Base-by-base conservation (phyloP, 1,140 invertebrate species). In the Brachionus koreanus region DNA sequence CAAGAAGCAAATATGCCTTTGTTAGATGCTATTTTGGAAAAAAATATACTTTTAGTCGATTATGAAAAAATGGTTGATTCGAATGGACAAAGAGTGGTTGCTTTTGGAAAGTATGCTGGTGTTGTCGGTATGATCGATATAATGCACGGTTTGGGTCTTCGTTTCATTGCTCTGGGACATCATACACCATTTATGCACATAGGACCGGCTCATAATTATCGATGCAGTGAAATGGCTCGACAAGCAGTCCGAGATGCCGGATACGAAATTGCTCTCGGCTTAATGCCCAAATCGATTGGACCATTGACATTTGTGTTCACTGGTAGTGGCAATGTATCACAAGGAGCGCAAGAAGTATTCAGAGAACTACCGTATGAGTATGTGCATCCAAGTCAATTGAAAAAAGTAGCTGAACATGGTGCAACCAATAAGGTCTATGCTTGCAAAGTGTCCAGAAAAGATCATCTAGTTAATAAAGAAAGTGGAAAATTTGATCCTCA, bases 171-270 rank as follows among this genome's bases (percentile, higher is more conserved):
- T 0, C 87, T 99, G 4, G 98, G 97, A 1, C 97, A 99, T 89
- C 97, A 99, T 86, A 99, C 98, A 0, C 97, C 97, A 0, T 98
- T 99, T 86, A 98, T 99, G 96, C 95, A 99, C 86, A 95, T 99
- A 83, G 97, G 97, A 6, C 94, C 95, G 13, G 95, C 97, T 0
- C 98, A 99, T 86, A 99, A 99, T 87, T 99, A 99, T 89, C 90
- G 96, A 23, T 97, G 96, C 87, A 97, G 94, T 0, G 95, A 95
- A 83, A 98, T 98, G 94, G 97, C 97, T 0, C 91, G 94, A 33
- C 97, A 99, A 89, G 95, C 96, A 0, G 94, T 99, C 12, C 89
- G 98, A 65, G 98, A 99, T 88, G 95, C 95, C 42, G 98, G 97
- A 0, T 99, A 99, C 86, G 97, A 99, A 89, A 97, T 99, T 49